A percentile compares a stretch with the other conserved stretches of the same genome.
Evolutionary conservation across 2,113 vertebrate genomes (phyloP).

Genomic region (Formicarius rufipectus): DNA sequence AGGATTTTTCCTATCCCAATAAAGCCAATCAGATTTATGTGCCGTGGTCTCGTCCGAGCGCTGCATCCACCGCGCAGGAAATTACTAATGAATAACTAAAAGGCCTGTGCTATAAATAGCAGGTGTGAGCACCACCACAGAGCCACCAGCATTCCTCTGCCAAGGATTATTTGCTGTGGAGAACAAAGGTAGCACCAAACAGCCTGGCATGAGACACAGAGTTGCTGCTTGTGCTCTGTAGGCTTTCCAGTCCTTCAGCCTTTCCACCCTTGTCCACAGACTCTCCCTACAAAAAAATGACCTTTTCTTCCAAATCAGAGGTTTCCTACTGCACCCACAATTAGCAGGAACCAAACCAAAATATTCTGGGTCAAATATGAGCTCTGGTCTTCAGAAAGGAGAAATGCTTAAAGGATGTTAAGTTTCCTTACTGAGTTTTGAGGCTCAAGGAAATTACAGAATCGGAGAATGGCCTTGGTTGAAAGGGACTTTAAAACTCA

Average conservation of each 20-base stretch:
- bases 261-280: background rate
- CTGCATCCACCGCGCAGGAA: constrained; percentile 28
- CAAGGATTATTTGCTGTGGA: constrained; percentile 1
- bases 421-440: background rate
- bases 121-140: background rate
- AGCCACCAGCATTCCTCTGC: background rate
- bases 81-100: constrained; percentile 52
- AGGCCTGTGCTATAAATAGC: constrained; percentile 19
- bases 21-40: constrained; percentile 38
- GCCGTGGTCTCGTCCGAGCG: background rate
- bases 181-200: background rate
- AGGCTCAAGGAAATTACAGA: background rate
- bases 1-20: constrained; percentile 49
- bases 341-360: background rate
- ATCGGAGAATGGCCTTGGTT: background rate
- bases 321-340: background rate
- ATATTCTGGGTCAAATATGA: background rate
- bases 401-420: background rate
- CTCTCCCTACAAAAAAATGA: background rate
- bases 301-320: background rate
- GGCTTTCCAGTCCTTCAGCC: background rate
- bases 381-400: background rate
- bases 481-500: background rate
- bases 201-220: background rate
- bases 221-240: background rate